Evolutionary conservation across 2,113 vertebrate genomes (phyloP), one percentile per base, ranked within the genome.

Genomic region (Cololabis saira): DNA sequence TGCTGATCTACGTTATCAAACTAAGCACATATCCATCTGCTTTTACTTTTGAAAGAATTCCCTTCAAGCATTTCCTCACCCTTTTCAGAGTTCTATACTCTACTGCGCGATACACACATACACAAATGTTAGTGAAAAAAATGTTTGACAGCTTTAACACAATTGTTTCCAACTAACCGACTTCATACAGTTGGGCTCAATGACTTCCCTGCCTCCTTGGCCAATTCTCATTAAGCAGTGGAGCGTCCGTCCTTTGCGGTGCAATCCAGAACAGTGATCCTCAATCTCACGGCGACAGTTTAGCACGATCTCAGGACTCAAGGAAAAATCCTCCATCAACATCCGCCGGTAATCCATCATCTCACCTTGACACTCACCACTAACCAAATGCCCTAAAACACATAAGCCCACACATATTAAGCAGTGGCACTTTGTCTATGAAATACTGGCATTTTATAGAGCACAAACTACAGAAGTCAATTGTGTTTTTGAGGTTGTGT

Each of bases 281-380:
- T 98, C 96, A 0, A 99, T 99, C 87, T 99, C 97, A 0, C 93
- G 91, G 0, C 96, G 94, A 86, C 97, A 99, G 83, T 97, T 95
- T 14, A 99, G 93, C 83, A 99, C 96, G 68, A 99, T 99, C 78
- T 99, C 97, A 0, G 97, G 97, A 81, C 96, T 99, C 81, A 99
- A 85, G 0, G 97, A 99, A 83, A 96, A 99, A 86, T 99, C 97
- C 67, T 99, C 97, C 97, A 99, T 99, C 68, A 99, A 87, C 96
- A 99, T 99, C 74, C 96, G 93, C 16, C 97, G 87, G 91, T 98
- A 99, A 86, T 99, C 97, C 82, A 99, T 51, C 97, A 99, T 99
- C 76, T 99, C 97, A 0, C 96, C 97, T 89, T 99, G 97, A 85
- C 97, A 99, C 84, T 99, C 97, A 0, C 97, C 96, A 67, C 94